Evolutionary conservation across 2,888 invertebrate species (phyloP).

Genomic region (Heteromyza rotundicornis): DNA sequence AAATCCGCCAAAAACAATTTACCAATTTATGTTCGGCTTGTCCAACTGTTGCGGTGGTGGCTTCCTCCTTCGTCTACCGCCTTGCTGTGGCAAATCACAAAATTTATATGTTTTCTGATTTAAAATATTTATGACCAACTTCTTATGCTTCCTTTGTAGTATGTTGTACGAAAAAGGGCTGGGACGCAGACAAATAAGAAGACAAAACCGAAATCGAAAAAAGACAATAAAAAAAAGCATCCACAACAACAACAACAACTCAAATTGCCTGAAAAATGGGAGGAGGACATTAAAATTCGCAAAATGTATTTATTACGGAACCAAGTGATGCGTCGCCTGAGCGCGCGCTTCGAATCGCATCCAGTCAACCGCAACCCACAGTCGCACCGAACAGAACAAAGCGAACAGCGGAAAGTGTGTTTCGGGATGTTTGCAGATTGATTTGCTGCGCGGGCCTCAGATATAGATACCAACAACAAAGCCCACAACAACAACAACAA

Average conservation of each 20-base stretch:
- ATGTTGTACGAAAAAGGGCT: constrained; percentile 43
- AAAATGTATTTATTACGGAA: constrained; percentile 60
- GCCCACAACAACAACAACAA: constrained; percentile 12
- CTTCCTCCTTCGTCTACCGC: constrained; percentile 18
- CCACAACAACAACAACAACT: constrained; percentile 24
- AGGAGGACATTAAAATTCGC: constrained; percentile 58
- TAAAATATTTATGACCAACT: constrained; percentile 57
- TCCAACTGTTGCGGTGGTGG: constrained; percentile 14
- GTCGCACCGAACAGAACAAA: not conserved
- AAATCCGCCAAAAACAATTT: constrained; percentile 56
- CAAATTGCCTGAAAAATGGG: constrained; percentile 56
- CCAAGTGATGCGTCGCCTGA: constrained; percentile 48
- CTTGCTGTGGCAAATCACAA: constrained; percentile 54
- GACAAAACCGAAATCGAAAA: constrained; percentile 21
- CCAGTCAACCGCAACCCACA: not conserved
- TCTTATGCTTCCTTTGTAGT: constrained; percentile 25
- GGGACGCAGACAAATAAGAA: constrained; percentile 25
- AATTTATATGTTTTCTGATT: constrained; percentile 60
- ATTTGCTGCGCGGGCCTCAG: constrained; percentile 48
- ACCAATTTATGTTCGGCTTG: constrained; percentile 51
- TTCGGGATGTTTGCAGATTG: constrained; percentile 52
- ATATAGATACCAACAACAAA: constrained; percentile 22
- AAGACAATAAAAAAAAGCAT: not conserved
- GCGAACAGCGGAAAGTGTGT: constrained; percentile 31
- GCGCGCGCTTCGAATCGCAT: constrained; percentile 9